Evolutionary conservation across 1,140 invertebrate genomes (phyloP), one percentile per base, ranked within the genome.

Genomic region (Carcinoscorpius rotundicauda): DNA sequence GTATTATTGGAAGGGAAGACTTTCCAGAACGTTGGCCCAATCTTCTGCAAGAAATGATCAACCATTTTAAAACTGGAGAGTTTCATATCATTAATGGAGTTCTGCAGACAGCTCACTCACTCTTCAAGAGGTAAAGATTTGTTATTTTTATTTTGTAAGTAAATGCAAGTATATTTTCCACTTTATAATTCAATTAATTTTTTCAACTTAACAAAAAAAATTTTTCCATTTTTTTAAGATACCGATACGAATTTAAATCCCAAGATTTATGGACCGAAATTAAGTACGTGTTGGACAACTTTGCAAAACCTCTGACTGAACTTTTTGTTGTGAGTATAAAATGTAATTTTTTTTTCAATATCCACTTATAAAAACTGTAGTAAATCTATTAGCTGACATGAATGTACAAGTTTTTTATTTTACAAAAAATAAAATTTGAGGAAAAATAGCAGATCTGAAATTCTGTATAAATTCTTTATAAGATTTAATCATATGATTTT

Each of bases 71-170:
- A 65, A 87, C 87, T 67, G 87, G 90, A 52, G 91, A 98, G 79
- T 97, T 97, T 76, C 86, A 94, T 78, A 79, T 96, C 0, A 97
- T 98, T 57, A 97, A 97, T 80, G 94, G 95, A 6, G 86, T 97
- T 0, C 79, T 99, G 4, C 84, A 91, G 70, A 98, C 95, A 3
- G 93, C 91, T 0, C 93, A 98, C 79, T 97, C 94, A 0, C 79
- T 99, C 6, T 98, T 98, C 78, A 93, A 95, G 78, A 84, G 91
- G 73, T 78, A 71, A 58, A 29, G 65, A 56, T 61, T 60, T 64
- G 49, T 9, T 62, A 57, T 59, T 29, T 65, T 29, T 29, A 29
- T 29, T 29, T 29, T 29, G 29, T 29, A 29, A 29, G 29, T 29
- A 29, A 29, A 29, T 29, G 29, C 29, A 29, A 29, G 2, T 29